phyloP scores from a whole-genome alignment of 2,888 invertebrate species.

The Dromius quadrimaculatus region DNA sequence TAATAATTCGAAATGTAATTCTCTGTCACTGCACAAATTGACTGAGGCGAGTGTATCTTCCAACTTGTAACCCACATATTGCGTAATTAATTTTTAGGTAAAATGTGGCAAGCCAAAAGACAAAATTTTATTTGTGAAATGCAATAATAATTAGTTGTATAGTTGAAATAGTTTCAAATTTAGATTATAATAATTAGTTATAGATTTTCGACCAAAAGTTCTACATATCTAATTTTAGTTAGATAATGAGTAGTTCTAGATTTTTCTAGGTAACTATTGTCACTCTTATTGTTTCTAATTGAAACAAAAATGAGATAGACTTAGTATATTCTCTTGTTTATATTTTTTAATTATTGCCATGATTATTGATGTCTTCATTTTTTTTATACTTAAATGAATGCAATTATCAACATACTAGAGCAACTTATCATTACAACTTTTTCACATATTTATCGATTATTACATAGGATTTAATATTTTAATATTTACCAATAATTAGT shows the following conservation, averaged over 20 bases:
- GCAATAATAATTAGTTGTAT: slow-evolving; percentile 5
- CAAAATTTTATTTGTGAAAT: too few species aligned
- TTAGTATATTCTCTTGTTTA: slow-evolving; percentile 7
- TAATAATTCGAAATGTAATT: too few species aligned
- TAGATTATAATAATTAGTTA: slow-evolving; percentile 12
- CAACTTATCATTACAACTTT: slow-evolving; percentile 9
- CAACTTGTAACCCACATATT: too few species aligned
- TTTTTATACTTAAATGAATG: slow-evolving; percentile 17
- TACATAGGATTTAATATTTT: slow-evolving; percentile 23
- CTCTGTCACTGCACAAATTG: too few species aligned
- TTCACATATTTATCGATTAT: slow-evolving; percentile 16
- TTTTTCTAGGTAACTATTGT: neutral
- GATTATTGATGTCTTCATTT: slow-evolving; percentile 14
- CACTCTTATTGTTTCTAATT: slow-evolving; percentile 35
- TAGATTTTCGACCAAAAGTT: slow-evolving; percentile 48
- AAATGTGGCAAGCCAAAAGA: too few species aligned
- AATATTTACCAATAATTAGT: slow-evolving; percentile 34
- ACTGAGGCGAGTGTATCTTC: too few species aligned
- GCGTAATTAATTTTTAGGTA: too few species aligned
- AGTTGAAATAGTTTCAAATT: neutral
- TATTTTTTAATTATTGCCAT: slow-evolving; percentile 28
- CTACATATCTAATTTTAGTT: slow-evolving; percentile 50
- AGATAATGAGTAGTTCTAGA: slow-evolving; percentile 36
- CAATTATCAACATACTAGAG: slow-evolving; percentile 16
- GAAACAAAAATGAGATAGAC: slow-evolving; percentile 42